phyloP scores from a whole-genome alignment of 2,888 invertebrate species.

The Cheilosia impressa region DNA sequence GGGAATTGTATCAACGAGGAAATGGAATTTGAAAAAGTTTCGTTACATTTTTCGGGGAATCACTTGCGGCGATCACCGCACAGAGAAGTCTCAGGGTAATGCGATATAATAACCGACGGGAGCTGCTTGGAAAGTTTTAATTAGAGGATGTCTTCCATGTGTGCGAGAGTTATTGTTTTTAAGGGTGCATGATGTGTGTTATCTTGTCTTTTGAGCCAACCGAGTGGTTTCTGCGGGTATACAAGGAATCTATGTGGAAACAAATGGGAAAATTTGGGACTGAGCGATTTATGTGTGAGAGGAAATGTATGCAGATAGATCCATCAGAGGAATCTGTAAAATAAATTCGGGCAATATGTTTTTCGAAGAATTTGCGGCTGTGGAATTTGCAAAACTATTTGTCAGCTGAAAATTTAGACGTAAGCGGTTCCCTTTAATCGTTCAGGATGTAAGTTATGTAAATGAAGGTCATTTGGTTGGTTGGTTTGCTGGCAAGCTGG shows the following conservation, averaged over 20 bases:
- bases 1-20: neutral
- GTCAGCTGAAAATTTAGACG: too few relatives aligned
- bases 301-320: neutral
- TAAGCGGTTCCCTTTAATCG: too few relatives aligned
- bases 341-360: neutral
- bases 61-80: constrained; percentile 27
- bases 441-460: too few relatives aligned
- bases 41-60: constrained; percentile 13
- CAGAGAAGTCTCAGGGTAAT: neutral
- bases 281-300: neutral
- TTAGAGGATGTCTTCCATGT: constrained; percentile 15
- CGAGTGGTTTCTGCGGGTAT: constrained; percentile 14
- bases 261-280: neutral
- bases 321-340: neutral
- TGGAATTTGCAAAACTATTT: neutral
- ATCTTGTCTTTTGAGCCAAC: neutral
- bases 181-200: constrained; percentile 2
- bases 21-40: constrained; percentile 25
- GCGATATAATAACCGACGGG: constrained; percentile 36
- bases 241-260: constrained; percentile 6
- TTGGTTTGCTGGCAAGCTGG: too few relatives aligned
- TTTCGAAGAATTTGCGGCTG: neutral
- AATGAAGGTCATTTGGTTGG: too few relatives aligned
- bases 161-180: constrained; percentile 22
- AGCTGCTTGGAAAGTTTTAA: constrained; percentile 38